Conservation (phyloP, 2,888 invertebrate species). For the Spodoptera exigua region DNA sequence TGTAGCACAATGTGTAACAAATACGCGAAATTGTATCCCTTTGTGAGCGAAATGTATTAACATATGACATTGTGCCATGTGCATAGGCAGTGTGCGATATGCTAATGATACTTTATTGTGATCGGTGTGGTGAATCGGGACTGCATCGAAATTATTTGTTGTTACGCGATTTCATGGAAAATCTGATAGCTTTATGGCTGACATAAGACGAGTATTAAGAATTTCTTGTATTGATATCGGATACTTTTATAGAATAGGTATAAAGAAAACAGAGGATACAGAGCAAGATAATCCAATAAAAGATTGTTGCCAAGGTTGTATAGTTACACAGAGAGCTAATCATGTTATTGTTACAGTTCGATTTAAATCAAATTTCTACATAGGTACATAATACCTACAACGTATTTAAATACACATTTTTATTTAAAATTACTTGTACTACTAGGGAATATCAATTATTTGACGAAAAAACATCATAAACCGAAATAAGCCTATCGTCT, state of each 20-base stretch:
- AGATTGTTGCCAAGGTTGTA: conserved; percentile 2
- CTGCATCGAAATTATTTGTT: conserved; percentile 64
- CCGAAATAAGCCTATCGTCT: no score
- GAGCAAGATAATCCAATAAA: conserved; percentile 1
- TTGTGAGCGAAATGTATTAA: conserved; percentile 79
- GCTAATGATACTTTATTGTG: conserved; percentile 74
- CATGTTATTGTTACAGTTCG: no score
- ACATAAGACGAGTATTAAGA: conserved; percentile 49
- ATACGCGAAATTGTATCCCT: conserved; percentile 79
- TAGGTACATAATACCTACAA: no score
- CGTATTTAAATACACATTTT: no score
- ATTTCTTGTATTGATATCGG: conserved; percentile 35
- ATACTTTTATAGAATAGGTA: conserved; percentile 18
- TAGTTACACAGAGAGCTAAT: no score
- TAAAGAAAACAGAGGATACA: conserved; percentile 5
- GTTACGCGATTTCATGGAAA: conserved; percentile 68
- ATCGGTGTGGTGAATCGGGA: conserved; percentile 66
- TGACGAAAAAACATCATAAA: no score
- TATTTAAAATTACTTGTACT: no score
- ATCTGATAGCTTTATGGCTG: conserved; percentile 60
- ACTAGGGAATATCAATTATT: no score
- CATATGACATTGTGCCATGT: conserved; percentile 71
- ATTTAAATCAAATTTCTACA: no score
- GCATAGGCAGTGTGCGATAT: conserved; percentile 63
- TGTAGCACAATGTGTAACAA: conserved; percentile 80